Conservation (phyloP, 2,113 vertebrate species). For the Lathamus discolor region DNA sequence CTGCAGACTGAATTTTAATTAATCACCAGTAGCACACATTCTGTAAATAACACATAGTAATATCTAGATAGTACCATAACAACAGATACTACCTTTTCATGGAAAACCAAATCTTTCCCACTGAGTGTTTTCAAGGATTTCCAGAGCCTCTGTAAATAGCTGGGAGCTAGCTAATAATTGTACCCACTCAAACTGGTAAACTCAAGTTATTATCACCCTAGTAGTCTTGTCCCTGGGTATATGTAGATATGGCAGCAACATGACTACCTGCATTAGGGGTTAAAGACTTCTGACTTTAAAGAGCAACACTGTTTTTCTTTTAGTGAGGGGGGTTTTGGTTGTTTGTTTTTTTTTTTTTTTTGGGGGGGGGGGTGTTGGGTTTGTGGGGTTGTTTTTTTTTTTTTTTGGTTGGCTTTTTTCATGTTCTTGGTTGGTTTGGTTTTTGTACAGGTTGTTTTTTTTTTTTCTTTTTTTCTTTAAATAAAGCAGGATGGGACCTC, state of each 20-base stretch:
- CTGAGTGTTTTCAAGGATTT: neutral
- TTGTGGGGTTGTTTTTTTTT: too few species aligned
- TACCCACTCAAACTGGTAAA: neutral
- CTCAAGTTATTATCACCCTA: neutral
- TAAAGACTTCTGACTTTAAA: neutral
- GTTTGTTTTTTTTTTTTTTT: neutral
- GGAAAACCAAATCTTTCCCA: neutral
- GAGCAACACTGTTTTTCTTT: neutral
- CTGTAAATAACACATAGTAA: neutral
- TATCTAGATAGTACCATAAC: neutral
- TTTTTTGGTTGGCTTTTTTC: too few species aligned
- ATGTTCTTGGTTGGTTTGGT: neutral
- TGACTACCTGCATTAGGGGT: neutral
- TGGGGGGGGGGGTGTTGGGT: too few species aligned
- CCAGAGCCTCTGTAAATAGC: neutral
- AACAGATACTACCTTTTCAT: neutral
- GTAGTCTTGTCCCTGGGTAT: neutral
- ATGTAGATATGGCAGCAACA: neutral
- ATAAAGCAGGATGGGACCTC: neutral
- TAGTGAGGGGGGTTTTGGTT: neutral
- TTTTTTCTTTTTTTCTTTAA: neutral
- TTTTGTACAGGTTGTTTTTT: neutral
- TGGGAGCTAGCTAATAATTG: neutral
- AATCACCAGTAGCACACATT: neutral
- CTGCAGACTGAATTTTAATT: neutral